Conservation (phyloP, 2,797 vertebrate genomes). For the Delichon dasypus region DNA sequence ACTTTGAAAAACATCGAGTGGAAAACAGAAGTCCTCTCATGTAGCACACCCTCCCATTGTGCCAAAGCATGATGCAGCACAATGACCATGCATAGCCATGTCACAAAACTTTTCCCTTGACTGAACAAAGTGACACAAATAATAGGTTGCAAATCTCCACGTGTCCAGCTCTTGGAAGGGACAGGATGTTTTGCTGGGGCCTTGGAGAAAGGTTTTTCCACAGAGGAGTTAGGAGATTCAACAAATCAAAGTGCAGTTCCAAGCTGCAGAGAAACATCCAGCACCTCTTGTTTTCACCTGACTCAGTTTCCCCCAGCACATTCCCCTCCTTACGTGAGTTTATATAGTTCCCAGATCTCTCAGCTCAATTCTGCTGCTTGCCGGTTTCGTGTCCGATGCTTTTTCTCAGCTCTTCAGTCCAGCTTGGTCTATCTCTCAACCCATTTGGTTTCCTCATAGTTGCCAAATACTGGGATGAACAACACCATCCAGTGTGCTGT, state of each 20-base stretch:
- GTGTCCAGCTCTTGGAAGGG: neutral
- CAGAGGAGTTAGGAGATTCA: neutral
- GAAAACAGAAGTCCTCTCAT: neutral
- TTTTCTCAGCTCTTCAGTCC: neutral
- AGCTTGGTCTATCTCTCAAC: neutral
- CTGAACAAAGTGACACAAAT: constrained; percentile 18
- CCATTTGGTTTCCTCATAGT: neutral
- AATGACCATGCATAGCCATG: neutral
- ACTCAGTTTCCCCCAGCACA: neutral
- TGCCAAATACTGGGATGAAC: neutral
- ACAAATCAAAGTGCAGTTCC: neutral
- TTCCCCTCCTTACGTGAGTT: rapidly evolving
- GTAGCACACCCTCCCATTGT: neutral
- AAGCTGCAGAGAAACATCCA: neutral
- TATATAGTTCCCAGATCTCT: neutral
- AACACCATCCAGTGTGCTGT: neutral
- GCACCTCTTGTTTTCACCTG: rapidly evolving
- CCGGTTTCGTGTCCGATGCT: rapidly evolving
- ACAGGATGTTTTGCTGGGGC: neutral
- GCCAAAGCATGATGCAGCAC: neutral
- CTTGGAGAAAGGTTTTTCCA: neutral
- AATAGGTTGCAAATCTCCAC: constrained; percentile 21
- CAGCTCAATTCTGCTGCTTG: neutral
- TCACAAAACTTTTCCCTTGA: neutral
- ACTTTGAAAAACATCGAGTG: neutral